Evolutionary conservation across 1,140 invertebrate genomes (phyloP).

Genomic region (Mizuhopecten yessoensis): DNA sequence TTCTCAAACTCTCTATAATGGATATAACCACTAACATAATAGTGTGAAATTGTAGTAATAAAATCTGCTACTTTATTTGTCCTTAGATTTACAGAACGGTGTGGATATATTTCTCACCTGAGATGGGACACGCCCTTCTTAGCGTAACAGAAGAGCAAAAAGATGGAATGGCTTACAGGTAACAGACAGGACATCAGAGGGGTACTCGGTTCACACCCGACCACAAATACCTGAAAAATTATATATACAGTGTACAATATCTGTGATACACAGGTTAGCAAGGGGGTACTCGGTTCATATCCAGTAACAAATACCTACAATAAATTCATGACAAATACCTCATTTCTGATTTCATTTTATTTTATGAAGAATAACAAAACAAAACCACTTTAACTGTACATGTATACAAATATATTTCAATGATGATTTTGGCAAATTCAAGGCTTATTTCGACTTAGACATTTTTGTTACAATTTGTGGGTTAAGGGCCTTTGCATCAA

Average conservation of each 20-base stretch:
- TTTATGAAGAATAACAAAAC: no score
- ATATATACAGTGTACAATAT: neutral
- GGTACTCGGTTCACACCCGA: constrained; percentile 44
- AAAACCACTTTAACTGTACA: no score
- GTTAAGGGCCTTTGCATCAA: no score
- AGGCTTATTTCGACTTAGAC: no score
- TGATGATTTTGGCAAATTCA: no score
- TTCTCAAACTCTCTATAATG: no score
- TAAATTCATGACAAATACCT: neutral
- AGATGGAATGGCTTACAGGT: constrained; percentile 64
- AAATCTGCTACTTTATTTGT: no score
- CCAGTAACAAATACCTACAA: neutral
- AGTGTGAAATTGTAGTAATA: no score
- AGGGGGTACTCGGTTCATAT: constrained; percentile 51
- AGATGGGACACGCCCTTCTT: constrained; percentile 64
- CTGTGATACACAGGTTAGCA: neutral
- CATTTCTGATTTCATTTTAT: neutral
- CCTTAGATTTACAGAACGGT: no score
- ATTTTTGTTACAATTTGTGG: no score
- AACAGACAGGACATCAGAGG: constrained; percentile 44
- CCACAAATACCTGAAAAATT: neutral
- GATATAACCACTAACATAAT: no score
- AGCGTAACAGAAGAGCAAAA: constrained; percentile 65
- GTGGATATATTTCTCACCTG: constrained; percentile 56
- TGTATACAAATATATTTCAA: no score